Evolutionary conservation across 2,888 invertebrate genomes (phyloP).

Genomic region (Lydus trimaculatus): DNA sequence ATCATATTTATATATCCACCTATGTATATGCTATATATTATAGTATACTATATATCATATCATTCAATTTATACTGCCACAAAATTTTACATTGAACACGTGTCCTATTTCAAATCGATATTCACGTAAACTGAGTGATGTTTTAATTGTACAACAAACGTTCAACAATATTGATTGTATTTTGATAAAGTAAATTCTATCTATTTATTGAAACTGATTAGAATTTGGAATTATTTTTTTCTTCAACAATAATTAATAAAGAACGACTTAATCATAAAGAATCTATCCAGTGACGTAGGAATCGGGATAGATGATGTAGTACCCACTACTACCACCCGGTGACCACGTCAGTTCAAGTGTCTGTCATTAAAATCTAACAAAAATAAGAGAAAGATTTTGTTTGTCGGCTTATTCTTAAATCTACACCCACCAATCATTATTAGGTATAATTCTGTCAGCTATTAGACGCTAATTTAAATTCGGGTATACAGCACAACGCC

Average conservation of each 20-base stretch:
- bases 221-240: background rate
- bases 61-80: constrained; percentile 2
- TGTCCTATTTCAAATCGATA: constrained; percentile 6
- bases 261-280: background rate
- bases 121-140: background rate
- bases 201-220: background rate
- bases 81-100: constrained; percentile 6
- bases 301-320: too few species aligned
- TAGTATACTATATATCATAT: background rate
- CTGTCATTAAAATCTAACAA: too few species aligned
- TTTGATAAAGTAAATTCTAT: constrained; percentile 1
- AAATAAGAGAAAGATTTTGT: too few species aligned
- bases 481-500: too few species aligned
- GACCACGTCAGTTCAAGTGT: too few species aligned
- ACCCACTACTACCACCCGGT: too few species aligned
- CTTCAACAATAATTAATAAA: background rate
- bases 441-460: too few species aligned
- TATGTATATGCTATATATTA: background rate
- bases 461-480: too few species aligned
- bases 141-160: constrained; percentile 1
- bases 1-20: background rate
- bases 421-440: too few species aligned
- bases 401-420: too few species aligned
- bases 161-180: constrained; percentile 4
- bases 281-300: too few species aligned